Evolutionary conservation across 2,113 vertebrate species (phyloP).

Genomic region (Urocynchramus pylzowi): DNA sequence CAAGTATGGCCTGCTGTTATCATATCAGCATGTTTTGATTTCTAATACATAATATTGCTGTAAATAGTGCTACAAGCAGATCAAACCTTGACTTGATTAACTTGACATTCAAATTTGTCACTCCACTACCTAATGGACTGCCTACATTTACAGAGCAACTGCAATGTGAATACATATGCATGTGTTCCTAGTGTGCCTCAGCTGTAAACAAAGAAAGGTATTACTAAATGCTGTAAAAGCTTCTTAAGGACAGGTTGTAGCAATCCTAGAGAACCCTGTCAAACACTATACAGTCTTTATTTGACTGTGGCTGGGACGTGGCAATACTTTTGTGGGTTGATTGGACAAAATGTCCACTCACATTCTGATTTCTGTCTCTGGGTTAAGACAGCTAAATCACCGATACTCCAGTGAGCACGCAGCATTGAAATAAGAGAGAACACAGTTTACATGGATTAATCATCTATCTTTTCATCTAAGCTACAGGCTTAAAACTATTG

Average conservation of each 20-base stretch:
- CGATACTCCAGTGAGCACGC: neutral
- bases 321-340: neutral
- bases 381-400: neutral
- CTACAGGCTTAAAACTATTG: neutral
- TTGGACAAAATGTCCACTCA: neutral
- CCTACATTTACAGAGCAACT: neutral
- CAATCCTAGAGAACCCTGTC: neutral
- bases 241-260: neutral
- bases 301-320: neutral
- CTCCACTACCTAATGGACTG: neutral
- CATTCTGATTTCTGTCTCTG: neutral
- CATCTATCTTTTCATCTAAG: neutral
- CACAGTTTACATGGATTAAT: neutral
- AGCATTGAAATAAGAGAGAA: neutral
- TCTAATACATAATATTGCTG: neutral
- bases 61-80: conserved; percentile 10
- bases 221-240: neutral
- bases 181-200: neutral
- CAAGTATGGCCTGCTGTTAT: neutral
- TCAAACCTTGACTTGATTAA: neutral
- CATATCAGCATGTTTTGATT: conserved; percentile 6
- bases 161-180: neutral
- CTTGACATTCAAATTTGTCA: neutral
- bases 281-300: neutral
- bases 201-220: neutral